Base-by-base conservation (phyloP, 2,113 vertebrate species). In the Erythrocebus patas region DNA sequence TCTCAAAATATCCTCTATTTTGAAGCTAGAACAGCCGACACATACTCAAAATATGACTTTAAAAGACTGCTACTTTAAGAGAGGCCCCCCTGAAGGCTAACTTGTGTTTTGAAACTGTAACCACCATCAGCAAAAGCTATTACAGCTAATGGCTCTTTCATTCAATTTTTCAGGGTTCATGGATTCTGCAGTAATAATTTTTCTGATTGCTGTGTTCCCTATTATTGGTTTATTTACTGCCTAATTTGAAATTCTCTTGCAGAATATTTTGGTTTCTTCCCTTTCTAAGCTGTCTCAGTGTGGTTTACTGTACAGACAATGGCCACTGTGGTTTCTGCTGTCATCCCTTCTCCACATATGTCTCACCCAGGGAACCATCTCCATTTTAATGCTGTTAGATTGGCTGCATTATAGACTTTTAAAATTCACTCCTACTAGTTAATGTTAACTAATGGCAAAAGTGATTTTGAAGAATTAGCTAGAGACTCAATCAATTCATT, bases 401-500 rank as follows among this genome's bases (percentile, higher is more conserved):
- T 85, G 92, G 88, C 95, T 57, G 35, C 66, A 13, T 93, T 85
- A 94, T 52, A 95, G 61, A 45, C 35, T 73, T 92, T 84, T 87
- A 76, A 95, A 68, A 85, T 91, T 97, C 88, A 75, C 52, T 66
- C 73, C 82, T 96, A 61, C 89, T 94, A 57, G 93, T 87, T 95
- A 80, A 96, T 94, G 82, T 73, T 96, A 94, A 95, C 93, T 97
- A 86, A 96, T 94, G 81, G 94, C 95, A 30, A 89, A 89, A 94
- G 59, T 94, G 94, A 96, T 96, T 93, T 78, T 96, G 97, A 95
- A 80, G 81, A 97, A 96, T 97, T 92, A 90, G 90, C 48, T 94
- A 32, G 79, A 91, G 78, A 88, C 76, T 76, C 52, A 91, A 83
- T 93, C 50, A 61, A 79, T 86, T 92, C 35, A 92, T 95, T 27